These are phyloP conservation scores for Caloenas nicobarica DNA, from an alignment of 2,113 vertebrate genomes.

Conservation along the genomic window DNA sequence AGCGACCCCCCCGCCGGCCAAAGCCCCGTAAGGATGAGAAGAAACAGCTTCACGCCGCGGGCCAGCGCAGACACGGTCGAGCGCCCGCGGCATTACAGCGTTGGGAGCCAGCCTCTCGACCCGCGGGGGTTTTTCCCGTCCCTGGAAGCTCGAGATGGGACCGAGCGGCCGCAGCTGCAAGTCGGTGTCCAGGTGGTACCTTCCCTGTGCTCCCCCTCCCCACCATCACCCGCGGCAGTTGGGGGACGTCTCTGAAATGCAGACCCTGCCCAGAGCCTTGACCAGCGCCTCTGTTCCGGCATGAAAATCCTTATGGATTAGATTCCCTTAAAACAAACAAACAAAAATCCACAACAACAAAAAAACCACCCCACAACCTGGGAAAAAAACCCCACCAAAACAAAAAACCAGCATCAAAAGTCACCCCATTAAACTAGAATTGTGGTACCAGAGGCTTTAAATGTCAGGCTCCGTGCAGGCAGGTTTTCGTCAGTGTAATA, in stretches of 20 bases:
- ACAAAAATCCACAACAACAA: not conserved
- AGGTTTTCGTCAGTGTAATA: fast-evolving
- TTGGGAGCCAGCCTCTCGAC: constrained; percentile 88
- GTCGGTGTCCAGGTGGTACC: constrained; percentile 81
- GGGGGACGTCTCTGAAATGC: not conserved
- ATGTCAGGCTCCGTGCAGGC: not conserved
- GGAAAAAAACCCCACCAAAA: not conserved
- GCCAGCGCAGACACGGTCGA: constrained; percentile 89
- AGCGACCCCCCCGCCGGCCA: constrained; percentile 77
- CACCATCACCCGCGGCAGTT: fast-evolving
- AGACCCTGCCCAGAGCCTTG: fast-evolving
- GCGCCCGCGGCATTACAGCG: constrained; percentile 92
- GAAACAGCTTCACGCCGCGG: constrained; percentile 95
- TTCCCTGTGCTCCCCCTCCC: constrained; percentile 5
- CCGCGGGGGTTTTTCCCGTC: constrained; percentile 78
- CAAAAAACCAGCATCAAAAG: not conserved
- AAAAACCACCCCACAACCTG: too few species aligned
- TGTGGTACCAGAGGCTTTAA: not conserved
- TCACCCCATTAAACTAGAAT: fast-evolving
- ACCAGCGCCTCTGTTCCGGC: fast-evolving
- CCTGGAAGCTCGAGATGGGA: constrained; percentile 81
- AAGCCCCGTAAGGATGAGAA: constrained; percentile 85
- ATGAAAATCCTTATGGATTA: not conserved
- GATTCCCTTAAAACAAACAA: not conserved
- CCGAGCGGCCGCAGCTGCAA: constrained; percentile 82